These are phyloP conservation scores for Sciaenops ocellatus DNA, from an alignment of 2,797 vertebrate species.

Conservation along the genomic window DNA sequence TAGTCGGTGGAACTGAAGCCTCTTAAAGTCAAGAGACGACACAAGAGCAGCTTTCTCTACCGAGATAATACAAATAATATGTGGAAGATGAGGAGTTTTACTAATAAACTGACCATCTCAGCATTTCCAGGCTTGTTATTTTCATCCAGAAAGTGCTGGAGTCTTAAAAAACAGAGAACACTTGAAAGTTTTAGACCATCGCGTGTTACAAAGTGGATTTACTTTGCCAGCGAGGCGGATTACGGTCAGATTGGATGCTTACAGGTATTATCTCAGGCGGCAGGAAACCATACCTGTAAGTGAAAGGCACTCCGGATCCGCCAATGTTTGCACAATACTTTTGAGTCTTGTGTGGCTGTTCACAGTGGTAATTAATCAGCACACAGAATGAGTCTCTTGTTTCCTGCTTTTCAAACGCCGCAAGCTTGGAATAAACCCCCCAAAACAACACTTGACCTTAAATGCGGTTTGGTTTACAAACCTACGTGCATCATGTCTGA, in stretches of 20 bases:
- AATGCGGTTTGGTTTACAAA: neutral
- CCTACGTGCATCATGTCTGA: neutral
- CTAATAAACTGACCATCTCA: neutral
- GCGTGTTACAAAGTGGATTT: slow-evolving; percentile 9
- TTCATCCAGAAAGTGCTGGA: neutral
- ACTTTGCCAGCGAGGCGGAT: slow-evolving; percentile 21
- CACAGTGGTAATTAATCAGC: neutral
- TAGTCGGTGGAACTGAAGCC: neutral
- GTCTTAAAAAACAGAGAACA: neutral
- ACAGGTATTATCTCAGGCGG: slow-evolving; percentile 4
- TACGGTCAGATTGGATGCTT: slow-evolving; percentile 19
- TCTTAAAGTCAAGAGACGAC: neutral
- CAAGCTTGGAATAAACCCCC: neutral
- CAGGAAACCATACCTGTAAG: neutral
- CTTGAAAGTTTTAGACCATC: neutral
- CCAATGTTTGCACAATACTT: neutral
- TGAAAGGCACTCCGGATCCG: slow-evolving; percentile 9
- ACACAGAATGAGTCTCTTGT: slow-evolving; percentile 1
- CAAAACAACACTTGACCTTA: too few species aligned
- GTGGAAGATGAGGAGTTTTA: neutral
- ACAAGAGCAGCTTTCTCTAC: neutral
- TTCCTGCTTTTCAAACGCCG: neutral
- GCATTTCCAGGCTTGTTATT: neutral
- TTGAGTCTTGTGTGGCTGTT: neutral
- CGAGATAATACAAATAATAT: too few species aligned